Percentiles rank a stretch among this genome's conserved stretches.
phyloP scores from a whole-genome alignment of 1,140 invertebrate species.

The Proales similis region DNA sequence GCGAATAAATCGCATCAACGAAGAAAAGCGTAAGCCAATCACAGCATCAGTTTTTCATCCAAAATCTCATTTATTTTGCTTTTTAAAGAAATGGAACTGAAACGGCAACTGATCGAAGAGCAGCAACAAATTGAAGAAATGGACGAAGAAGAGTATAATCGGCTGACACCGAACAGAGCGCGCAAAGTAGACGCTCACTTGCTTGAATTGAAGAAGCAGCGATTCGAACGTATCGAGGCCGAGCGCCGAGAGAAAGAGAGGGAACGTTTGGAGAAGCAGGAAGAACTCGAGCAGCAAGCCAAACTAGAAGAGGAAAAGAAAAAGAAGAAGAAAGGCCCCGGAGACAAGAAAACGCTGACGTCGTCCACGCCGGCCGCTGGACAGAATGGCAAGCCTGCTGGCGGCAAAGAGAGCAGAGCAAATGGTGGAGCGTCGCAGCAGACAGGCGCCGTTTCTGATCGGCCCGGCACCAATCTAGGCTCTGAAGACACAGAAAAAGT shows the following conservation, averaged over 20 bases:
- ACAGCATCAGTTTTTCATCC: neutral
- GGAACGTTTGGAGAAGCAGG: conserved; percentile 30
- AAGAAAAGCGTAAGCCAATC: conserved; percentile 11
- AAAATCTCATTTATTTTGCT: neutral
- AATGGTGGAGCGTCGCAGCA: conserved; percentile 36
- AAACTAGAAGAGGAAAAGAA: conserved; percentile 47
- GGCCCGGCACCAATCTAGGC: neutral
- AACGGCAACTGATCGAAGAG: conserved; percentile 33
- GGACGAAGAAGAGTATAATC: conserved; percentile 33
- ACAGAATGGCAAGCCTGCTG: neutral
- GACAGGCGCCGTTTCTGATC: conserved; percentile 40
- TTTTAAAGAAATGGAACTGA: conserved; percentile 30
- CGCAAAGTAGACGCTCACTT: conserved; percentile 11
- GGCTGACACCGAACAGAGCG: neutral
- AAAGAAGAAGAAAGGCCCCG: conserved; percentile 16
- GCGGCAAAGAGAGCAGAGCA: conserved; percentile 43
- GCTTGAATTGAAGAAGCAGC: conserved; percentile 23
- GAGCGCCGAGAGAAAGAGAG: conserved; percentile 44
- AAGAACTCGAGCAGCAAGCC: conserved; percentile 27
- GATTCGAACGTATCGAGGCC: conserved; percentile 43
- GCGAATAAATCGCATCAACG: conserved; percentile 1
- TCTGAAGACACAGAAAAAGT: conserved; percentile 4
- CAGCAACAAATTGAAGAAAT: conserved; percentile 34
- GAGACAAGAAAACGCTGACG: conserved; percentile 17
- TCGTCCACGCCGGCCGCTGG: neutral